phyloP scores from a whole-genome alignment of 2,888 invertebrate species.

The Acleris literana region DNA sequence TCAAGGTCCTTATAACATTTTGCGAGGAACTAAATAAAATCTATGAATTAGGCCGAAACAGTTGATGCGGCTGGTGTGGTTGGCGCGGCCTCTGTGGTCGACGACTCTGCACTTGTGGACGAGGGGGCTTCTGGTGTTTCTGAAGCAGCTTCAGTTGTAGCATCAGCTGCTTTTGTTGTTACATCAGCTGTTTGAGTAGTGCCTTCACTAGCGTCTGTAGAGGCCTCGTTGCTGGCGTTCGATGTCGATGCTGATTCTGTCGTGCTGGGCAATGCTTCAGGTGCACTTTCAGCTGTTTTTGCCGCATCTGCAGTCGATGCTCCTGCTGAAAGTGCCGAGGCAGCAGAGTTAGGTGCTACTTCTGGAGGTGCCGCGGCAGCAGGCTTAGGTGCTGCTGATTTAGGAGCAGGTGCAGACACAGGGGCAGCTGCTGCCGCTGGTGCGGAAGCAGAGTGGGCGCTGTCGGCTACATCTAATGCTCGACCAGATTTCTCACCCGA shows the following conservation, averaged over 20 bases:
- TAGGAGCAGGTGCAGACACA: constrained; percentile 8
- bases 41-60: constrained; percentile 36
- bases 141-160: constrained; percentile 43
- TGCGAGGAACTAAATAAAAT: constrained; percentile 16
- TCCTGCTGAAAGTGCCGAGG: constrained; percentile 31
- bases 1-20: constrained; percentile 7
- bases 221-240: constrained; percentile 13
- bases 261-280: constrained; percentile 34
- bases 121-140: constrained; percentile 41
- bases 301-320: constrained; percentile 31
- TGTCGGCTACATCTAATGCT: constrained; percentile 50
- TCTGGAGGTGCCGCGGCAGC: constrained; percentile 30
- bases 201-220: constrained; percentile 33
- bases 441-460: constrained; percentile 39
- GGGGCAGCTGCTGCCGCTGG: constrained; percentile 22
- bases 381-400: constrained; percentile 23
- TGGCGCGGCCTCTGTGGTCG: constrained; percentile 40
- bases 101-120: constrained; percentile 35
- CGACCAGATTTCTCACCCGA: constrained; percentile 55
- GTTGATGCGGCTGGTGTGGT: constrained; percentile 43
- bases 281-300: constrained; percentile 26
- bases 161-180: constrained; percentile 33
- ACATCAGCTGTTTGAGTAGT: constrained; percentile 36
- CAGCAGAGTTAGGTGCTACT: constrained; percentile 18
- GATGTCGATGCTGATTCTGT: constrained; percentile 25